Evolutionary conservation across 2,888 invertebrate species (phyloP).

Genomic region (Drosophila neotestacea): DNA sequence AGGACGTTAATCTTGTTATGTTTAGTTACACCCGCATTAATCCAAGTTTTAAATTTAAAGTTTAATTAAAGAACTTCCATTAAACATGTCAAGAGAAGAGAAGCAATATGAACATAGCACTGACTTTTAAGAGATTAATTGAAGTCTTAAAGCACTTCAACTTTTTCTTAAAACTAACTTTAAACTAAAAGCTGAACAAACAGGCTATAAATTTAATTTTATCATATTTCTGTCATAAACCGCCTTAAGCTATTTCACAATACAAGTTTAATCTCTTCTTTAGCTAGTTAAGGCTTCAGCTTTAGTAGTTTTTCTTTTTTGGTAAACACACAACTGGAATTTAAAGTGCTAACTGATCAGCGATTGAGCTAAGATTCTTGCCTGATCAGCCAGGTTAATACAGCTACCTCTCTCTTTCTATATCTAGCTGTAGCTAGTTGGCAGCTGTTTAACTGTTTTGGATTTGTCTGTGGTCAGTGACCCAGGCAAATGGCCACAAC

Average conservation of each 20-base stretch:
- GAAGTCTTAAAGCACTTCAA: background rate
- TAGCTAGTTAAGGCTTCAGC: background rate
- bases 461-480: constrained; percentile 79
- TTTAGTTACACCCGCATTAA: too few species aligned
- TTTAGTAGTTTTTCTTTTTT: background rate
- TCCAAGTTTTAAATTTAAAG: too few species aligned
- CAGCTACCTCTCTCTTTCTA: constrained; percentile 8
- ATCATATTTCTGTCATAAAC: background rate
- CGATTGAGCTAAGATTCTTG: constrained; percentile 5
- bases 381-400: constrained; percentile 10
- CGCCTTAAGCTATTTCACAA: background rate
- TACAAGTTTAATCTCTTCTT: background rate
- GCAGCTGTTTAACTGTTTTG: constrained; percentile 64
- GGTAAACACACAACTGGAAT: constrained; percentile 15
- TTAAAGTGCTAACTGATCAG: constrained; percentile 14
- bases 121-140: background rate
- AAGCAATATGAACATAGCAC: background rate
- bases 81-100: too few species aligned
- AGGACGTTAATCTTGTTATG: background rate
- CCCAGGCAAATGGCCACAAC: constrained; percentile 42
- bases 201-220: too few species aligned
- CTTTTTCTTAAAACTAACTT: too few species aligned
- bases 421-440: constrained; percentile 8
- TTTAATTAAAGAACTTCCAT: too few species aligned
- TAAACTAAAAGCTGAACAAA: too few species aligned